A percentile compares a stretch with the other conserved stretches of the same genome.
Conservation (phyloP, 2,797 vertebrate species). For the Schizopygopsis pylzovi region DNA sequence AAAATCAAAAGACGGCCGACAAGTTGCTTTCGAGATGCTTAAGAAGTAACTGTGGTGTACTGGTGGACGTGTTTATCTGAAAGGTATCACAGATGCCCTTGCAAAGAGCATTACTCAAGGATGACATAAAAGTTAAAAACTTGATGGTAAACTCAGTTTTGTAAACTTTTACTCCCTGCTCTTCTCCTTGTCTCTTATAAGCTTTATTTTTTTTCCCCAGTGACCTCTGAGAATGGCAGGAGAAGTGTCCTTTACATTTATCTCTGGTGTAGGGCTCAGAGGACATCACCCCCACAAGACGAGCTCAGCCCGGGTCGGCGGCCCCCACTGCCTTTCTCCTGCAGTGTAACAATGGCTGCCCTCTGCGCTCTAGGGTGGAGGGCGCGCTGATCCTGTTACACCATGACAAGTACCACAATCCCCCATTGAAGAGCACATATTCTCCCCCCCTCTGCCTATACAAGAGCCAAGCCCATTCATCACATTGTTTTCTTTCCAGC, state of each 20-base stretch:
- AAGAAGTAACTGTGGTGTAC: not conserved
- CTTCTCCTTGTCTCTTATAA: not conserved
- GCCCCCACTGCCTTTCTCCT: slow-evolving; percentile 44
- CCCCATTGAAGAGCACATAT: slow-evolving; percentile 59
- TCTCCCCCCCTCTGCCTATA: slow-evolving; percentile 42
- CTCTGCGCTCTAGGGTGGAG: slow-evolving; percentile 54
- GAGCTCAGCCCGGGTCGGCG: slow-evolving; percentile 17
- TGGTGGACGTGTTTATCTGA: not conserved
- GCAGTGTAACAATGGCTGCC: slow-evolving; percentile 51
- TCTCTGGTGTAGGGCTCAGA: slow-evolving; percentile 35
- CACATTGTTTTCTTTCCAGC: slow-evolving; percentile 50
- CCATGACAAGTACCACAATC: slow-evolving; percentile 71
- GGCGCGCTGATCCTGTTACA: slow-evolving; percentile 72
- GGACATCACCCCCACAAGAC: slow-evolving; percentile 43
- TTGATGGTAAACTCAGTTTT: not conserved
- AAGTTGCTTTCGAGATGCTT: slow-evolving; percentile 5
- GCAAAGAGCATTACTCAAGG: not conserved
- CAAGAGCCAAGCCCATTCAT: slow-evolving; percentile 43
- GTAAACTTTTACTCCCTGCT: not conserved
- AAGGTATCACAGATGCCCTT: slow-evolving; percentile 22
- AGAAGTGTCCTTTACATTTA: slow-evolving; percentile 36
- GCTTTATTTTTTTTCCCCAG: slow-evolving; percentile 24
- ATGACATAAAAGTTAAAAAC: slow-evolving; percentile 21
- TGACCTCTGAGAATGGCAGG: slow-evolving; percentile 36
- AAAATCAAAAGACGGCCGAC: slow-evolving; percentile 46